Evolutionary conservation across 2,797 vertebrate species (phyloP).

Genomic region (Amniataba percoides): DNA sequence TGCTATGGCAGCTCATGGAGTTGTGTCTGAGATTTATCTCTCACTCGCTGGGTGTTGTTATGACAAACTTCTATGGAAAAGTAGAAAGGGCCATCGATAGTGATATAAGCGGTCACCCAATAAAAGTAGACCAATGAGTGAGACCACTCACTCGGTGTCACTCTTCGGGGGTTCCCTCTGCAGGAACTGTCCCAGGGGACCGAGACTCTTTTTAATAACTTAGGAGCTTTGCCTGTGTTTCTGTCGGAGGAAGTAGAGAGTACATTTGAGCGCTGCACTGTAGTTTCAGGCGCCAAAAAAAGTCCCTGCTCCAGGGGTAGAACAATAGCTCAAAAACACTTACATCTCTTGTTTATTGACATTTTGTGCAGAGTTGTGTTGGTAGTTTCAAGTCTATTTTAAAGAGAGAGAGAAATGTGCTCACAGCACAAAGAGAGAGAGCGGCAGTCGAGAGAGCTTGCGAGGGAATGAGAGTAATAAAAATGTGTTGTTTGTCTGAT

Average conservation of each 20-base stretch:
- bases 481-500: background rate
- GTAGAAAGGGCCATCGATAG: slow-evolving; percentile 5
- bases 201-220: background rate
- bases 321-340: background rate
- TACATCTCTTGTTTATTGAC: background rate
- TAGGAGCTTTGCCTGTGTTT: background rate
- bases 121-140: background rate
- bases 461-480: background rate
- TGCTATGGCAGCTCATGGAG: slow-evolving; percentile 23
- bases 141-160: background rate
- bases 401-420: too few relatives aligned
- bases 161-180: background rate
- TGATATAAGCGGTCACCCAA: background rate
- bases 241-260: background rate
- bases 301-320: background rate
- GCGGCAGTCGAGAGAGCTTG: background rate
- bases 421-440: background rate
- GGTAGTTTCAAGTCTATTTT: too few relatives aligned
- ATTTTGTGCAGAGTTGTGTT: too few relatives aligned
- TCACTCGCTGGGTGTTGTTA: slow-evolving; percentile 11
- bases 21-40: slow-evolving; percentile 34
- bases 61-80: slow-evolving; percentile 29
- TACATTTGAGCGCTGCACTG: background rate
- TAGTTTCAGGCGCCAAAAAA: background rate
- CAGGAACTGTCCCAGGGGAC: background rate